phyloP scores from a whole-genome alignment of 2,797 vertebrate genomes.

The Semaprochilodus insignis region DNA sequence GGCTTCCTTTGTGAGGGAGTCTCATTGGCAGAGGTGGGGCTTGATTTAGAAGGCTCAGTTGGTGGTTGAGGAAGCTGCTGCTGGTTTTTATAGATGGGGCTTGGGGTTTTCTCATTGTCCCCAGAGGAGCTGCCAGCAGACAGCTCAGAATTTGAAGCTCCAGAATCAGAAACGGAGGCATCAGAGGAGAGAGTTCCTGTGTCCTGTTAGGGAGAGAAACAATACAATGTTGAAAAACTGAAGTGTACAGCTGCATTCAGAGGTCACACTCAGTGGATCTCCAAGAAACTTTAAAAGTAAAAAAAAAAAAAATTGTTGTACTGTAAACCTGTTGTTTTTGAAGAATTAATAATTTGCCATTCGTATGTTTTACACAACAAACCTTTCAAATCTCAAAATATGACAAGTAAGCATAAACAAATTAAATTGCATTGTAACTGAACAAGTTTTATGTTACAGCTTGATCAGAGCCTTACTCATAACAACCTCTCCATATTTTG shows the following conservation, averaged over 20 bases:
- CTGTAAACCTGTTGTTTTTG: too few relatives aligned
- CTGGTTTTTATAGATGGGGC: slow-evolving; percentile 66
- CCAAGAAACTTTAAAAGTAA: neutral
- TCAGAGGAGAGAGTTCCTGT: slow-evolving; percentile 67
- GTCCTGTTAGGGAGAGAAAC: slow-evolving; percentile 54
- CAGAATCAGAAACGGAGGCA: slow-evolving; percentile 67
- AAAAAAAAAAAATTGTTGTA: too few relatives aligned
- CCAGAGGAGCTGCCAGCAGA: slow-evolving; percentile 67
- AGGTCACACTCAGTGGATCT: neutral
- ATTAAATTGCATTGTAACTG: too few relatives aligned
- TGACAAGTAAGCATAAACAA: too few relatives aligned
- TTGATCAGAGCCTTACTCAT: neutral
- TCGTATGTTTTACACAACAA: too few relatives aligned
- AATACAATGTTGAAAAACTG: neutral
- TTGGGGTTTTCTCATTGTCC: slow-evolving; percentile 63
- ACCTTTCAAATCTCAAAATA: too few relatives aligned
- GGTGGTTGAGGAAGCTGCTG: slow-evolving; percentile 24
- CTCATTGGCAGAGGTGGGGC: slow-evolving; percentile 38
- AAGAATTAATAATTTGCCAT: too few relatives aligned
- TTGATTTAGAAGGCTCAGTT: slow-evolving; percentile 35
- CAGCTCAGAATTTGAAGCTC: slow-evolving; percentile 65
- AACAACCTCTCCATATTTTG: neutral
- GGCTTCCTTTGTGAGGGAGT: slow-evolving; percentile 58
- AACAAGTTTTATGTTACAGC: too few relatives aligned
- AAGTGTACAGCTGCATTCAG: neutral